A percentile compares a stretch with the other conserved stretches of the same genome.
Evolutionary conservation across 2,797 vertebrate species (phyloP).

Genomic region (Discoglossus pictus): DNA sequence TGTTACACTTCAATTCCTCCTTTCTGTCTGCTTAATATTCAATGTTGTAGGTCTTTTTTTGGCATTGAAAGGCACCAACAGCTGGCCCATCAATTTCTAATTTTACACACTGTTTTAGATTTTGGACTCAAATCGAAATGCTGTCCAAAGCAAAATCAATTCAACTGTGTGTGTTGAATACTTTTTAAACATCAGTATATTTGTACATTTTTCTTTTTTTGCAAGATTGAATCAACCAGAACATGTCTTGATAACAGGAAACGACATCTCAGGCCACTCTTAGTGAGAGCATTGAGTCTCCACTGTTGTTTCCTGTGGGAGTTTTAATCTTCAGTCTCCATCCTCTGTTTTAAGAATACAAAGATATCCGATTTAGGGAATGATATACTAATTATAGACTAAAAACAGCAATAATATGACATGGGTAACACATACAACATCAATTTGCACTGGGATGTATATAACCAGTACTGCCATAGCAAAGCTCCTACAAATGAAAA

Average conservation of each 20-base stretch:
- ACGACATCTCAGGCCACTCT: neutral
- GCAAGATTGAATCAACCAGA: neutral
- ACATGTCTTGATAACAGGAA: conserved; percentile 16
- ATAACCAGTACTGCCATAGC: too few relatives aligned
- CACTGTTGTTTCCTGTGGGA: neutral
- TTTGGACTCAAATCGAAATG: neutral
- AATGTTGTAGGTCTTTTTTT: neutral
- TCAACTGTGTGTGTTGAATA: neutral
- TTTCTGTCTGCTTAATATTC: neutral
- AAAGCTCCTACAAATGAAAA: too few relatives aligned
- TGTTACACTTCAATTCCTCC: neutral
- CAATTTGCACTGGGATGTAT: too few relatives aligned
- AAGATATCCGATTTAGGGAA: too few relatives aligned
- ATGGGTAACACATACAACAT: too few relatives aligned
- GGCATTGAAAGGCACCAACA: neutral
- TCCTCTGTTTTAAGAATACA: neutral
- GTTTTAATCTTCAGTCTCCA: neutral
- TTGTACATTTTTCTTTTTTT: neutral
- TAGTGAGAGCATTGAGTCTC: neutral
- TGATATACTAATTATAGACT: too few relatives aligned
- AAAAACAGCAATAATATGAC: too few relatives aligned
- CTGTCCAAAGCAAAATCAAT: neutral
- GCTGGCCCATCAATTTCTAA: neutral
- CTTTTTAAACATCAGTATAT: neutral
- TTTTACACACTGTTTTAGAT: conserved; percentile 2